phyloP scores from a whole-genome alignment of 2,113 vertebrate genomes.

The Chloropsis cyanopogon region DNA sequence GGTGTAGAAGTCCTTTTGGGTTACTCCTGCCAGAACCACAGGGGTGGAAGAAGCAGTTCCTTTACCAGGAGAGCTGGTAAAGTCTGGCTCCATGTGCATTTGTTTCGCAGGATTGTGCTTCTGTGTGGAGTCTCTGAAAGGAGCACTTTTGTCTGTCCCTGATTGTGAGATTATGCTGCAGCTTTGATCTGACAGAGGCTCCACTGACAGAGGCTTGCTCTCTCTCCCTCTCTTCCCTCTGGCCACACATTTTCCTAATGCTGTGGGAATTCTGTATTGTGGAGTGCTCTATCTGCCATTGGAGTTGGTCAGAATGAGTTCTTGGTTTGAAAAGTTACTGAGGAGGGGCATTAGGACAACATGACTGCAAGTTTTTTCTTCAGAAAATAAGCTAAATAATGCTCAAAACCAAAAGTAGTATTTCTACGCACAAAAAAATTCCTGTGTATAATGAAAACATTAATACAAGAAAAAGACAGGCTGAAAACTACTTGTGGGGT shows the following conservation, averaged over 20 bases:
- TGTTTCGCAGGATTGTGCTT: background rate
- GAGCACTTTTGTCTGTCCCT: background rate
- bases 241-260: background rate
- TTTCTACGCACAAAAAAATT: background rate
- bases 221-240: background rate
- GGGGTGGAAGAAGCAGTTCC: background rate
- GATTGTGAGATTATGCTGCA: background rate
- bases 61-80: background rate
- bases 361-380: background rate
- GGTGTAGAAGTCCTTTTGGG: background rate
- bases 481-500: background rate
- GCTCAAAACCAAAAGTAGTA: background rate
- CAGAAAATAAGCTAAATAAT: background rate
- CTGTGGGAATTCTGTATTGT: background rate
- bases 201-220: background rate
- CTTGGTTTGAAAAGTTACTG: background rate
- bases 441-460: background rate
- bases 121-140: background rate
- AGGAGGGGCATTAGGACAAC: background rate
- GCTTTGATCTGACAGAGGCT: background rate
- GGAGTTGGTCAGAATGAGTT: background rate
- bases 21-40: background rate
- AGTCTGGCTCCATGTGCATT: background rate
- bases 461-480: background rate
- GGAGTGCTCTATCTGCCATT: background rate